These are phyloP conservation scores for Loriculus beryllinus DNA, from an alignment of 2,797 vertebrate genomes.

Conservation along the genomic window DNA sequence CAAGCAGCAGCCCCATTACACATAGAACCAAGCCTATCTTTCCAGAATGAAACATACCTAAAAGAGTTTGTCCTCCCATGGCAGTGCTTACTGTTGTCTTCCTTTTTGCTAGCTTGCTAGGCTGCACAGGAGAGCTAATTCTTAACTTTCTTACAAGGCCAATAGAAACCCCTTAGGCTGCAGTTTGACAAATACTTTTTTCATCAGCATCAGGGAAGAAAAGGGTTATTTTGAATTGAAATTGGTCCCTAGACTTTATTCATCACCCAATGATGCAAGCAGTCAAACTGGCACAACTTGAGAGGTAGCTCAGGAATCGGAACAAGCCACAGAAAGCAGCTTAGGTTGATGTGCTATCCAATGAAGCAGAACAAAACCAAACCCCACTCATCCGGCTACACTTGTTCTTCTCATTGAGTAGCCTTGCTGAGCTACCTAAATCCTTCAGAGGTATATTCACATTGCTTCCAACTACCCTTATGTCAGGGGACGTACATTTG, in stretches of 20 bases:
- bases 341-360: not conserved
- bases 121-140: not conserved
- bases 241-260: not conserved
- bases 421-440: not conserved
- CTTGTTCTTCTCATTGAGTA: not conserved
- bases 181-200: not conserved
- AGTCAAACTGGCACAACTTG: not conserved
- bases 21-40: not conserved
- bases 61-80: not conserved
- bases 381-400: not conserved
- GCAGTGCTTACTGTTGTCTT: not conserved
- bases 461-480: not conserved
- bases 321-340: not conserved
- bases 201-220: not conserved
- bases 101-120: not conserved
- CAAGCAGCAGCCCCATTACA: not conserved
- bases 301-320: not conserved
- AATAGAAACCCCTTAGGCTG: not conserved
- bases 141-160: not conserved
- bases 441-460: not conserved
- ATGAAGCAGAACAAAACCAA: not conserved
- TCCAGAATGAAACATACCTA: not conserved
- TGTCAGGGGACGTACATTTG: accelerated
- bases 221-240: not conserved
- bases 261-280: not conserved